Conservation (phyloP, 2,797 vertebrate species). For the Crenuchus spilurus region DNA sequence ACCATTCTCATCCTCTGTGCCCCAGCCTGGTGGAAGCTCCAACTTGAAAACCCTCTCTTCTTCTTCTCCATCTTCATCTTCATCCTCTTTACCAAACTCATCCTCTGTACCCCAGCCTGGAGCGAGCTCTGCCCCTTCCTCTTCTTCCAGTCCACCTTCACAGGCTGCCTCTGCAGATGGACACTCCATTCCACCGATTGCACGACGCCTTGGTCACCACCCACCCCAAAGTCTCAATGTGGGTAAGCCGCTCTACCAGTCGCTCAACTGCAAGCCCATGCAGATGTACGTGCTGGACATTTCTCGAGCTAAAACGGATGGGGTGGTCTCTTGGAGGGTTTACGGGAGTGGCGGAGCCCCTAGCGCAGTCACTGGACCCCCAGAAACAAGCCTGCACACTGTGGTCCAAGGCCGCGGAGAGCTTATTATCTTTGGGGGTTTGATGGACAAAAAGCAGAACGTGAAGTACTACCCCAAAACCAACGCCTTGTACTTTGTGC, state of each 20-base stretch:
- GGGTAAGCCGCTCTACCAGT: conserved; percentile 97
- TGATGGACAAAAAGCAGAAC: conserved; percentile 99
- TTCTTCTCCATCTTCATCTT: conserved; percentile 65
- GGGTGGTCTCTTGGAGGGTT: conserved; percentile 91
- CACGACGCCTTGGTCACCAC: conserved; percentile 94
- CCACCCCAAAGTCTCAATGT: conserved; percentile 97
- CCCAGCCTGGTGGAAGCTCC: conserved; percentile 58
- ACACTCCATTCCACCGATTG: conserved; percentile 92
- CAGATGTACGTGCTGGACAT: conserved; percentile 99
- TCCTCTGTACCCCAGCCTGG: conserved; percentile 58
- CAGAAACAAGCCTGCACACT: conserved; percentile 97
- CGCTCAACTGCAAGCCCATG: conserved; percentile 99
- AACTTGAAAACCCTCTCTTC: conserved; percentile 71
- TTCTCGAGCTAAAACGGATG: conserved; percentile 83
- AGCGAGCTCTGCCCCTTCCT: conserved; percentile 66
- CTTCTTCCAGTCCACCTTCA: conserved; percentile 78
- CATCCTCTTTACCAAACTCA: conserved; percentile 63
- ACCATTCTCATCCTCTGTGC: conserved; percentile 61
- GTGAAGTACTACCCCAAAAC: conserved; percentile 99
- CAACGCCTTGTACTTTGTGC: conserved; percentile 99
- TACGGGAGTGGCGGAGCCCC: conserved; percentile 80
- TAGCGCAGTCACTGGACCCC: conserved; percentile 88
- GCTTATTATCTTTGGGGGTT: conserved; percentile 95
- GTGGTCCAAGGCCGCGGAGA: conserved; percentile 96
- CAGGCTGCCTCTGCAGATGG: conserved; percentile 80